Conservation (phyloP, 1,140 invertebrate genomes). For the Drosophila navojoa region DNA sequence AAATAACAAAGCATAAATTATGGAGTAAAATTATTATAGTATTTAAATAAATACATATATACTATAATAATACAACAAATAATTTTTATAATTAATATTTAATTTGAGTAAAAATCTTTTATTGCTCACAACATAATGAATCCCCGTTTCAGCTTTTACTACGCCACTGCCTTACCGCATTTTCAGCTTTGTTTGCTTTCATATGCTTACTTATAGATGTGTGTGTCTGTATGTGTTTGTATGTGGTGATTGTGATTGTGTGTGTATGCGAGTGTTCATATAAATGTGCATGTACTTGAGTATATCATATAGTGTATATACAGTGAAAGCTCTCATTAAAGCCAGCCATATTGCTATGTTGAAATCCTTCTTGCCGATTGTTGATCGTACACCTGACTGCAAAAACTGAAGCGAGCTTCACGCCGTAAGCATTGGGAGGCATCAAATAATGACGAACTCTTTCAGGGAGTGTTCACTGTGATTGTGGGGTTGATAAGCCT, state of each 20-base stretch:
- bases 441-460: neutral
- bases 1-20: no score
- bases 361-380: conserved; percentile 38
- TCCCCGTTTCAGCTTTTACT: conserved; percentile 7
- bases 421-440: neutral
- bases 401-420: neutral
- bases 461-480: conserved; percentile 45
- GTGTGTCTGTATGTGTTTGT: conserved; percentile 40
- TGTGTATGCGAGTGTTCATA: conserved; percentile 54
- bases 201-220: conserved; percentile 77
- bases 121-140: neutral
- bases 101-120: no score
- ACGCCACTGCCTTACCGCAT: conserved; percentile 69
- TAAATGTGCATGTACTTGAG: conserved; percentile 72
- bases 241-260: conserved; percentile 25
- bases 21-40: no score
- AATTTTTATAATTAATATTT: no score
- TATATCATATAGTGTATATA: conserved; percentile 65
- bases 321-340: conserved; percentile 66
- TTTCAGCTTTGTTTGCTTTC: conserved; percentile 81
- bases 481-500: conserved; percentile 67
- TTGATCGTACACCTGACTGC: conserved; percentile 30
- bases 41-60: no score
- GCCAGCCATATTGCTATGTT: conserved; percentile 19
- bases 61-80: no score